A percentile compares a stretch with the other conserved stretches of the same genome.
Conservation (phyloP, 1,140 invertebrate species). For the Heliconius nattereri region DNA sequence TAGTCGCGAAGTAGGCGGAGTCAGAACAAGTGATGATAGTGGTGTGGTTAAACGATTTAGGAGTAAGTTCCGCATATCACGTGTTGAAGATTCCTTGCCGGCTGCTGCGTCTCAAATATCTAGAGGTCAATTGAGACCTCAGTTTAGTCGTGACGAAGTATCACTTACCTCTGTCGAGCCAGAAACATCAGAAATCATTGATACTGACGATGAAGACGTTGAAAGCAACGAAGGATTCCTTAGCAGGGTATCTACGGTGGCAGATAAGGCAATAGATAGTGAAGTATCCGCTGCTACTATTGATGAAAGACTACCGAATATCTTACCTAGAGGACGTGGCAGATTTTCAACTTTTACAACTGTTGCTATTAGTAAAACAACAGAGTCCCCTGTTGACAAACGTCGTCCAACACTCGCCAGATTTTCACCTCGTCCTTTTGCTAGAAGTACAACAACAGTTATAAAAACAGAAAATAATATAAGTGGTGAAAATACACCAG, state of each 20-base stretch:
- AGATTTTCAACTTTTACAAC: slow-evolving; percentile 58
- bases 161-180: slow-evolving; percentile 60
- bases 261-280: slow-evolving; percentile 65
- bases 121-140: slow-evolving; percentile 57
- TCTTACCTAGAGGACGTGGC: slow-evolving; percentile 60
- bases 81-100: slow-evolving; percentile 62
- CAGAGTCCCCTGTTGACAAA: slow-evolving; percentile 44
- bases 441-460: slow-evolving; percentile 47
- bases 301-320: slow-evolving; percentile 57
- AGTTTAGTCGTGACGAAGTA: slow-evolving; percentile 55
- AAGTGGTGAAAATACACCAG: slow-evolving; percentile 40
- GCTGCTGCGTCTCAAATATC: slow-evolving; percentile 62
- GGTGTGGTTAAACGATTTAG: slow-evolving; percentile 51
- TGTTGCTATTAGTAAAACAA: slow-evolving; percentile 48
- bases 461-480: slow-evolving; percentile 35
- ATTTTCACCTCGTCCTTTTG: slow-evolving; percentile 75
- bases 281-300: slow-evolving; percentile 69
- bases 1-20: slow-evolving; percentile 65
- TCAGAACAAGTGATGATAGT: slow-evolving; percentile 38
- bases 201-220: slow-evolving; percentile 38
- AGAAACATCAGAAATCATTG: slow-evolving; percentile 53
- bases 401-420: slow-evolving; percentile 66
- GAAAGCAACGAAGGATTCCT: slow-evolving; percentile 49
- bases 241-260: slow-evolving; percentile 49
- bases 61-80: slow-evolving; percentile 49